phyloP scores from a whole-genome alignment of 2,888 invertebrate genomes.

The Eueremaeus valkanovi region DNA sequence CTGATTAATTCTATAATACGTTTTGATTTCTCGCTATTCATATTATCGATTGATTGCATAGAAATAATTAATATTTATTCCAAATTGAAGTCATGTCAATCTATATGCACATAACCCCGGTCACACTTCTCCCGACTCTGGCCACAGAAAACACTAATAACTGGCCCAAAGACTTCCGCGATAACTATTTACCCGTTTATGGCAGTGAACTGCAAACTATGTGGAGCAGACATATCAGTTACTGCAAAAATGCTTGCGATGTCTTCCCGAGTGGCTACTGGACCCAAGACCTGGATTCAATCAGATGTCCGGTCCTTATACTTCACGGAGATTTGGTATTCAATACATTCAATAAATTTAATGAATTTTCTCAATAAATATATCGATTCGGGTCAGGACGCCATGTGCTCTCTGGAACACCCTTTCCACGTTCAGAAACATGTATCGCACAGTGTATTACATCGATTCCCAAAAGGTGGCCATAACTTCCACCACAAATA shows the following conservation, averaged over 20 bases:
- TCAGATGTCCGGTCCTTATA: conserved; percentile 36
- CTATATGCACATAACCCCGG: neutral
- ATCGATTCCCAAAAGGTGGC: conserved; percentile 27
- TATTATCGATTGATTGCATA: too few species aligned
- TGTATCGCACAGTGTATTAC: neutral
- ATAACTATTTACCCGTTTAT: neutral
- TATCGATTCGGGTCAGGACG: neutral
- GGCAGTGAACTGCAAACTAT: neutral
- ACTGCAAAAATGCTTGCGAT: neutral
- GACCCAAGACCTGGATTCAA: neutral
- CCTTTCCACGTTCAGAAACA: neutral
- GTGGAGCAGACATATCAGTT: neutral
- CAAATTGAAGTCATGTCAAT: neutral
- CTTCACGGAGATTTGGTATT: conserved; percentile 38
- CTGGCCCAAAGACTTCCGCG: neutral
- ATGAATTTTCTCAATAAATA: neutral
- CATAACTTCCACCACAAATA: conserved; percentile 38
- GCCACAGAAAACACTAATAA: neutral
- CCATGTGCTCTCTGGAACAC: neutral
- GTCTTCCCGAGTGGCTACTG: neutral
- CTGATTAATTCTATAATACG: too few species aligned
- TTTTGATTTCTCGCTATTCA: too few species aligned
- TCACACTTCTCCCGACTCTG: neutral
- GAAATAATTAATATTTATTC: neutral
- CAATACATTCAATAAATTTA: neutral